Base-by-base conservation (phyloP, 2,888 invertebrate species). In the Cephus spinipes region DNA sequence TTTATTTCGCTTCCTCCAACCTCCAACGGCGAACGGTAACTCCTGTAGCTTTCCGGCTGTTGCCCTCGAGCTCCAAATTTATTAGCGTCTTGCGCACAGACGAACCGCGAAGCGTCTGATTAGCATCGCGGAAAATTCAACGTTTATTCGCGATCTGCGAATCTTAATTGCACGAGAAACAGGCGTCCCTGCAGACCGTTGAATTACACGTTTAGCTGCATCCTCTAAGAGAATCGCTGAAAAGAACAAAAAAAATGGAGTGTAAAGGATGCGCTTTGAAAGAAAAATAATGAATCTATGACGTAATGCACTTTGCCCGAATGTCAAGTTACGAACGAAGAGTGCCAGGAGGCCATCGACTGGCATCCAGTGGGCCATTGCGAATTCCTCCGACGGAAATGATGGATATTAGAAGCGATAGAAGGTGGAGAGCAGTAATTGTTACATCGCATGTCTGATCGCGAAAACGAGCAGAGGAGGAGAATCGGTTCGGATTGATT, bases 381-480 rank as follows among this genome's bases (percentile, higher is more conserved):
- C 15, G 40, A 40, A 40, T 40, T 40, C 15, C 15, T 40, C 40
- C 15, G 6, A 15, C 40, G 15, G 40, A 40, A 40, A 40, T 78
- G 79, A 81, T 87, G 84, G 86, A 87, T 87, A 87, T 87, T 86
- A 75, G 73, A n/a, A 77, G 69, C 73, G 74, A 73, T 79, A 55
- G 80, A 76, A 75, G 82, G 81, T 80, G 82, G 86, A 83, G 83
- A 82, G 79, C 84, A 84, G 87, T 89, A 89, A 89, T 89, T 89
- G 90, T 89, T 88, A 88, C 87, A 88, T 89, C 85, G 89, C 88
- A 87, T 89, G 89, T 88, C 87, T 85, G 88, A 88, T 86, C 86
- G 81, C 81, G 85, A 85, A 85, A 86, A 83, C 82, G 82, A 80
- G 77, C 74, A 79, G 77, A 76, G 76, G 80, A 79, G 81, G 82